Evolutionary conservation across 2,888 invertebrate species (phyloP).

Genomic region (Drosophila bunnanda): DNA sequence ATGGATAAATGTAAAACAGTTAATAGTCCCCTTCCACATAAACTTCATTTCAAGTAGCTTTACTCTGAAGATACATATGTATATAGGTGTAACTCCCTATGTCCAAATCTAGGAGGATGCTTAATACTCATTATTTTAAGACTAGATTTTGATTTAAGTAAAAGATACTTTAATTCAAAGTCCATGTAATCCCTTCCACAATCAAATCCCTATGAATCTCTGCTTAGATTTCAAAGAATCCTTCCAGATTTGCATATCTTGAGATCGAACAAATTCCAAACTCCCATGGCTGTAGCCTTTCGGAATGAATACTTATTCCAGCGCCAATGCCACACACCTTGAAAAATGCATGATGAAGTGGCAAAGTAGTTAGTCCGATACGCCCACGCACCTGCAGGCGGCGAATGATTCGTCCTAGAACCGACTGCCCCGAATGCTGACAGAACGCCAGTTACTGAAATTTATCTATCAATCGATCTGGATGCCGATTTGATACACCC

Average conservation of each 20-base stretch:
- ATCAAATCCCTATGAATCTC: neutral
- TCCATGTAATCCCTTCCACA: neutral
- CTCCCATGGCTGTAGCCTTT: slow-evolving; percentile 19
- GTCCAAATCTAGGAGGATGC: neutral
- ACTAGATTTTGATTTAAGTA: neutral
- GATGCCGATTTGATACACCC: slow-evolving; percentile 71
- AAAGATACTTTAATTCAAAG: neutral
- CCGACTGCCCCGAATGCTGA: slow-evolving; percentile 59
- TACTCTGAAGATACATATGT: no score
- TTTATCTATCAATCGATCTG: slow-evolving; percentile 80
- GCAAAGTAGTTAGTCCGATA: slow-evolving; percentile 68
- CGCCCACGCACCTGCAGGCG: slow-evolving; percentile 75
- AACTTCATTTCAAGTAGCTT: no score
- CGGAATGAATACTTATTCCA: slow-evolving; percentile 29
- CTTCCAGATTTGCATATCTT: slow-evolving; percentile 24
- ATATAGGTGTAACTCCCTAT: no score
- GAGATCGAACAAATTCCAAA: slow-evolving; percentile 5
- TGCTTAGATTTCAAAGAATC: neutral
- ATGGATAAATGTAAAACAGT: no score
- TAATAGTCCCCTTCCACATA: no score
- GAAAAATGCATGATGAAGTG: slow-evolving; percentile 72
- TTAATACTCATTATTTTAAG: neutral
- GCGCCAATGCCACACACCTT: slow-evolving; percentile 75
- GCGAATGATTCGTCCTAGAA: slow-evolving; percentile 35
- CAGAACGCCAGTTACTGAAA: slow-evolving; percentile 75